phyloP scores from a whole-genome alignment of 2,113 vertebrate genomes.

The Cyrtonyx montezumae region DNA sequence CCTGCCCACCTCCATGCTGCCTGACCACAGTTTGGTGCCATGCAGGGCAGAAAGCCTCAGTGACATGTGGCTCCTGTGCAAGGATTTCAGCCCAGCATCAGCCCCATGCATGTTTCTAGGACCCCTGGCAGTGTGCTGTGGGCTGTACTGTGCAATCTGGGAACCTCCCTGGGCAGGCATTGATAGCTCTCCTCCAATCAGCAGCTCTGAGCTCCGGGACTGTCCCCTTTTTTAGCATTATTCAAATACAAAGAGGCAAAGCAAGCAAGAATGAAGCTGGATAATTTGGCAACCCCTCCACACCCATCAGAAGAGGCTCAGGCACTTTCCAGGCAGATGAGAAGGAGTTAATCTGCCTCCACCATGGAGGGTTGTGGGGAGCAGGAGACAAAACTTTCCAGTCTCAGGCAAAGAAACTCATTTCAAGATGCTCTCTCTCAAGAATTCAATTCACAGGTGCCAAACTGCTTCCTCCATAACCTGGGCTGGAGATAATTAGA shows the following conservation, averaged over 20 bases:
- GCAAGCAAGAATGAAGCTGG: not conserved
- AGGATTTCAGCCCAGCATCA: not conserved
- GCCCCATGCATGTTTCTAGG: not conserved
- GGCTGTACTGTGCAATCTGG: not conserved
- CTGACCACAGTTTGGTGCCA: not conserved
- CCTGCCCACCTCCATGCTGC: accelerated
- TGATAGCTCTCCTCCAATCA: not conserved
- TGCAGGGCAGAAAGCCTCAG: accelerated
- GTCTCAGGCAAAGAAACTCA: not conserved
- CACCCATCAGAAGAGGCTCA: not conserved
- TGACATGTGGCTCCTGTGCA: not conserved
- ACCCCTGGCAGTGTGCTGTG: not conserved
- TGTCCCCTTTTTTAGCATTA: not conserved
- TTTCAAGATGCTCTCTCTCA: conserved; percentile 5
- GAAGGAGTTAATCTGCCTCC: not conserved
- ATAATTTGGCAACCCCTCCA: not conserved
- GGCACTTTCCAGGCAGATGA: not conserved
- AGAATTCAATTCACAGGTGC: conserved; percentile 31
- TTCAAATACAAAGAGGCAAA: not conserved
- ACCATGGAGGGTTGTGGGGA: accelerated
- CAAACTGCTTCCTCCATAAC: not conserved
- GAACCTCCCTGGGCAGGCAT: accelerated
- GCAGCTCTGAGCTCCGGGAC: not conserved
- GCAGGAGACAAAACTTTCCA: conserved; percentile 12
- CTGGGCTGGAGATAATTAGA: not conserved